A percentile compares a stretch with the other conserved stretches of the same genome.
These are phyloP conservation scores for Ariolimax columbianus DNA, from an alignment of 2,888 invertebrate genomes.

Conservation along the genomic window DNA sequence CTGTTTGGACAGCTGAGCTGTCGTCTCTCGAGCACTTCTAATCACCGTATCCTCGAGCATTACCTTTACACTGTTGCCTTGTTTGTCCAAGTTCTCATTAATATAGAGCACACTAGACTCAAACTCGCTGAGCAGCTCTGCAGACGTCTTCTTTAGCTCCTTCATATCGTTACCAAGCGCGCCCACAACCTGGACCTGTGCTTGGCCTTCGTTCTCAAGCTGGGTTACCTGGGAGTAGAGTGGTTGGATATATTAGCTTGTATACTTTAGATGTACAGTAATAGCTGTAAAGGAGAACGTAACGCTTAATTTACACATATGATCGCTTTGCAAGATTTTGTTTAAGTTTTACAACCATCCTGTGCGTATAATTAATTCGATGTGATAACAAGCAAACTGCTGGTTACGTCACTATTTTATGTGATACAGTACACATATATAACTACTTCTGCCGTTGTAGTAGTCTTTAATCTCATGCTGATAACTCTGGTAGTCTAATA, in stretches of 20 bases:
- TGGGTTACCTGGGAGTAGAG: constrained; percentile 30
- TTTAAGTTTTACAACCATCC: no score
- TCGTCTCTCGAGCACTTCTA: constrained; percentile 1
- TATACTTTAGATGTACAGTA: no score
- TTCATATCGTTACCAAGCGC: constrained; percentile 29
- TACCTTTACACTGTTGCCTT: constrained; percentile 4
- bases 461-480: no score
- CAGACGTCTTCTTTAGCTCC: constrained; percentile 39
- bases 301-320: no score
- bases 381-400: no score
- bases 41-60: constrained; percentile 27
- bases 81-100: constrained; percentile 46
- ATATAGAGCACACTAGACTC: constrained; percentile 44
- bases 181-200: constrained; percentile 17
- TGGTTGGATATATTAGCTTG: background rate
- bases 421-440: no score
- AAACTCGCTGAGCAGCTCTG: constrained; percentile 36
- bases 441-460: no score
- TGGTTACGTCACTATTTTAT: no score
- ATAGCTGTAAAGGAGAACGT: no score
- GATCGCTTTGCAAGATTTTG: no score
- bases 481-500: no score
- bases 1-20: background rate
- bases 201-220: constrained; percentile 11
- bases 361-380: no score